phyloP scores from a whole-genome alignment of 2,797 vertebrate genomes.

The Thamnophis elegans region DNA sequence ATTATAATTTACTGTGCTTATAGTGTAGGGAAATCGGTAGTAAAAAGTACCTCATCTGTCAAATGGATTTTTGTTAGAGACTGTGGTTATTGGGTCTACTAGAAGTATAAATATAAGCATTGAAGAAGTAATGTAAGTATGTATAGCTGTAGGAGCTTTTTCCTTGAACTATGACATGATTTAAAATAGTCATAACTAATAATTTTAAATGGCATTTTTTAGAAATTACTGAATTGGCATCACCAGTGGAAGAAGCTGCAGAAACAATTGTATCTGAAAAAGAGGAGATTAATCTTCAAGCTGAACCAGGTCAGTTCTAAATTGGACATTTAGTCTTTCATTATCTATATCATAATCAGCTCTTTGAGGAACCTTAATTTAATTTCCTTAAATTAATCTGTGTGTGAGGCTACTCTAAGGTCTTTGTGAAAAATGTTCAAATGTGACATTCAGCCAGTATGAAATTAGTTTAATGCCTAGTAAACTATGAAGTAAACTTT shows the following conservation, averaged over 20 bases:
- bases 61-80: background rate
- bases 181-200: background rate
- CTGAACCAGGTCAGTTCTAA: constrained; percentile 68
- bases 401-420: background rate
- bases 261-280: constrained; percentile 69
- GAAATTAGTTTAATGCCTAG: background rate
- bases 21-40: background rate
- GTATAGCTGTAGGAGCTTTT: background rate
- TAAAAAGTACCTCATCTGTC: background rate
- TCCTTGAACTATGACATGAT: background rate
- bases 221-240: constrained; percentile 69
- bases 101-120: background rate
- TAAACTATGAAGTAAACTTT: background rate
- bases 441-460: background rate
- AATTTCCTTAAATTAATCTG: background rate
- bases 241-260: constrained; percentile 59
- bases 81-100: background rate
- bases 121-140: background rate
- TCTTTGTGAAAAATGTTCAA: background rate
- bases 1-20: background rate
- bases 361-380: background rate
- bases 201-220: constrained; percentile 46
- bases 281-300: constrained; percentile 64
- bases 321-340: background rate
- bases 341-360: background rate